These are phyloP conservation scores for Agrilus mali DNA, from an alignment of 2,888 invertebrate species.

Conservation along the genomic window DNA sequence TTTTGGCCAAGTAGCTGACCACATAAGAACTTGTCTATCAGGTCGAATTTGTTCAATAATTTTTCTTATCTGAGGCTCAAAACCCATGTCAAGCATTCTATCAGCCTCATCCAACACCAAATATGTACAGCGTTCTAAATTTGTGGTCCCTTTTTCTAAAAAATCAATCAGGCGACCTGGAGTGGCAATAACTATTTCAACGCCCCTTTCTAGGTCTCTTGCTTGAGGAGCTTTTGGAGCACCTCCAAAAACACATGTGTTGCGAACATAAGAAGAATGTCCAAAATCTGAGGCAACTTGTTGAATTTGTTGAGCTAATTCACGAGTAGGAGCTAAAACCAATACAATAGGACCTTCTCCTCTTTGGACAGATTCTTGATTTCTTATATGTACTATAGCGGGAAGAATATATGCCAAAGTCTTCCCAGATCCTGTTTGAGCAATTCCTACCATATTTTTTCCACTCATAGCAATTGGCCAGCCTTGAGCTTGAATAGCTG, in stretches of 20 bases:
- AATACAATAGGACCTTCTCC: conserved; percentile 93
- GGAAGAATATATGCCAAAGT: conserved; percentile 88
- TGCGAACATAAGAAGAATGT: conserved; percentile 67
- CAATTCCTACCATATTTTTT: conserved; percentile 82
- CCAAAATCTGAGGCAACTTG: conserved; percentile 92
- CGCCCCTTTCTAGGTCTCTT: conserved; percentile 76
- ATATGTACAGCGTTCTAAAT: conserved; percentile 78
- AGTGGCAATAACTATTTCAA: conserved; percentile 91
- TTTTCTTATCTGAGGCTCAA: conserved; percentile 92
- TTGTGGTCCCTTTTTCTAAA: conserved; percentile 77
- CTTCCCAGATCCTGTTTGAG: conserved; percentile 85
- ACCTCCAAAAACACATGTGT: conserved; percentile 96
- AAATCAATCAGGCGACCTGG: conserved; percentile 92
- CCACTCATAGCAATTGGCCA: conserved; percentile 94
- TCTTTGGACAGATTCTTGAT: conserved; percentile 69
- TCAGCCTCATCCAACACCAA: conserved; percentile 93
- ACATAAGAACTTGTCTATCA: conserved; percentile 89
- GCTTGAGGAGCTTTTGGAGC: conserved; percentile 94
- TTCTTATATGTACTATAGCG: conserved; percentile 88
- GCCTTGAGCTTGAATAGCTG: conserved; percentile 89
- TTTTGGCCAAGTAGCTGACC: conserved; percentile 99
- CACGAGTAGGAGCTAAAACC: conserved; percentile 83
- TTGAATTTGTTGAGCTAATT: conserved; percentile 87
- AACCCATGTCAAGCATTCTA: conserved; percentile 96
- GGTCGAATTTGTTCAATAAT: conserved; percentile 89